phyloP scores from a whole-genome alignment of 2,888 invertebrate genomes.

The Hecatera dysodea region DNA sequence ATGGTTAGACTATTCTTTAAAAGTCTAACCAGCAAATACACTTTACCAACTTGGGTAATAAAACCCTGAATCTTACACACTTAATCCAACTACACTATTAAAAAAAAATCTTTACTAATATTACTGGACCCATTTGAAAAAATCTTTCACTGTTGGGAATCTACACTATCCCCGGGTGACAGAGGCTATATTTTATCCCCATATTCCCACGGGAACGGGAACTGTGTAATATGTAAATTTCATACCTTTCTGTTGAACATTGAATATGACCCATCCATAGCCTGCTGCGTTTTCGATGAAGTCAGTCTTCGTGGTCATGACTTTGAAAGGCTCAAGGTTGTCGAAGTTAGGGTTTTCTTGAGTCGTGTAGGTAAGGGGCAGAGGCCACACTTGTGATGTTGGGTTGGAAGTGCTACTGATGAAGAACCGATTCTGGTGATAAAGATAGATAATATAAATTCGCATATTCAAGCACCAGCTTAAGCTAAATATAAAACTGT shows the following conservation, averaged over 20 bases:
- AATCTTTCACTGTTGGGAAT: too few relatives aligned
- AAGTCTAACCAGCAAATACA: too few relatives aligned
- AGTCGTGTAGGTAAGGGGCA: conserved; percentile 85
- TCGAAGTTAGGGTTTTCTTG: conserved; percentile 83
- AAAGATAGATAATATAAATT: neutral
- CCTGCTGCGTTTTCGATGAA: conserved; percentile 72
- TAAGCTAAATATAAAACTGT: too few relatives aligned
- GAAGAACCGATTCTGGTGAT: conserved; percentile 83
- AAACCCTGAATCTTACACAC: neutral
- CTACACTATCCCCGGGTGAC: too few relatives aligned
- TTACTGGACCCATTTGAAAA: too few relatives aligned
- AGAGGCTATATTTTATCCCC: too few relatives aligned
- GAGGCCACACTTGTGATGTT: conserved; percentile 81
- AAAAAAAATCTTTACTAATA: too few relatives aligned
- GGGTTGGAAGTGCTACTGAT: conserved; percentile 71
- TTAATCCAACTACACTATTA: too few relatives aligned
- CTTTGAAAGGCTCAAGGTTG: conserved; percentile 70
- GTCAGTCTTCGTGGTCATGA: conserved; percentile 73
- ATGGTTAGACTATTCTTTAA: too few relatives aligned
- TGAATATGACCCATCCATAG: conserved; percentile 91
- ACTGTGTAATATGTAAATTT: neutral
- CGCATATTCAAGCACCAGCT: too few relatives aligned
- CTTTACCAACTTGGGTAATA: neutral
- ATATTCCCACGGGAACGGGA: too few relatives aligned
- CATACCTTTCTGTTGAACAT: conserved; percentile 91